phyloP scores from a whole-genome alignment of 1,140 invertebrate genomes.

The Bombus ignitus region DNA sequence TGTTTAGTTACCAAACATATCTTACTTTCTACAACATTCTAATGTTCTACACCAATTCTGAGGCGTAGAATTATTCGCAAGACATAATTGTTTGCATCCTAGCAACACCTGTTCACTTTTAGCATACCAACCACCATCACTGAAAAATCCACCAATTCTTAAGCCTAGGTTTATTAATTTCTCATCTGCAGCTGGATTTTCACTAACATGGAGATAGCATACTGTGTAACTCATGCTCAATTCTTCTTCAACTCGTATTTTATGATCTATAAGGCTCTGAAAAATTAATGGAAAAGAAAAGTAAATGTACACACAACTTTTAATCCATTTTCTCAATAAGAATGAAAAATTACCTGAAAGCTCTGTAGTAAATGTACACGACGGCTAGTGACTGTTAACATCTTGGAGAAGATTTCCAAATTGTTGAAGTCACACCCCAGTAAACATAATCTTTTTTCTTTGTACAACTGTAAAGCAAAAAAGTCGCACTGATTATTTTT shows the following conservation, averaged over 20 bases:
- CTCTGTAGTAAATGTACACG: conserved; percentile 86
- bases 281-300: conserved; percentile 16
- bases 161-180: conserved; percentile 84
- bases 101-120: conserved; percentile 88
- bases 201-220: conserved; percentile 67
- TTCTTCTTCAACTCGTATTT: conserved; percentile 83
- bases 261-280: conserved; percentile 86
- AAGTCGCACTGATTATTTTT: background rate
- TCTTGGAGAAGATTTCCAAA: conserved; percentile 87
- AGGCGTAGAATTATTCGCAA: conserved; percentile 80
- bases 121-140: conserved; percentile 92
- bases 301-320: background rate
- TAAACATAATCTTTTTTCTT: conserved; percentile 85
- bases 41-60: conserved; percentile 83
- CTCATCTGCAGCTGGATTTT: conserved; percentile 62
- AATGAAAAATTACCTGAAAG: conserved; percentile 83
- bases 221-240: conserved; percentile 82
- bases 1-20: background rate
- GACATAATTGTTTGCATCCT: conserved; percentile 85
- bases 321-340: background rate
- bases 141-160: conserved; percentile 89
- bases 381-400: conserved; percentile 88
- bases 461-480: conserved; percentile 84
- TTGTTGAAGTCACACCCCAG: conserved; percentile 87
- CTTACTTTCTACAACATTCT: conserved; percentile 89